A percentile compares a stretch with the other conserved stretches of the same genome.
These are phyloP conservation scores for Anodontia alba DNA, from an alignment of 2,888 invertebrate genomes.

Conservation along the genomic window DNA sequence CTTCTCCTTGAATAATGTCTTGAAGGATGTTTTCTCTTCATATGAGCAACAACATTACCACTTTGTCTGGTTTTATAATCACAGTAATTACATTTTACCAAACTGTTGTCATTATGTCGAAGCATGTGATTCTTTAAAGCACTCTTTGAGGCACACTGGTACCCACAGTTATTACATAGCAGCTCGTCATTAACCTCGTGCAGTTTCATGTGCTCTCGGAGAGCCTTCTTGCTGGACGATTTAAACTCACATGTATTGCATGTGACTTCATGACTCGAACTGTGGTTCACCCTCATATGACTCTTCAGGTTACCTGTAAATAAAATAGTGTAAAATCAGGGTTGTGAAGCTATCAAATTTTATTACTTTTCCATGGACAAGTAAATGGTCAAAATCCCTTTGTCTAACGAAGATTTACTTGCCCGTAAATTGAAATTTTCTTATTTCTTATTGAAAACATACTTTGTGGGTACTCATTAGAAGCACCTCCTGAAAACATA, in stretches of 20 bases:
- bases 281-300: constrained; percentile 83
- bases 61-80: constrained; percentile 76
- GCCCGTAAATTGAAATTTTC: too few species aligned
- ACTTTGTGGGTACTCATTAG: too few species aligned
- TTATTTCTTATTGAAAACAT: too few species aligned
- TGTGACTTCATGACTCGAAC: constrained; percentile 70
- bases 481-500: too few species aligned
- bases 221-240: constrained; percentile 79
- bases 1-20: background rate
- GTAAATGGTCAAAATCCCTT: too few species aligned
- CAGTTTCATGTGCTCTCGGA: constrained; percentile 81
- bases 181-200: constrained; percentile 65
- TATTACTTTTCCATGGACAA: too few species aligned
- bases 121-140: constrained; percentile 76
- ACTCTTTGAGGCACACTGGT: constrained; percentile 74
- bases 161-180: constrained; percentile 75
- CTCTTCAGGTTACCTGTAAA: constrained; percentile 83
- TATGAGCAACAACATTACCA: constrained; percentile 79
- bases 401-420: too few species aligned
- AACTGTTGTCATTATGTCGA: constrained; percentile 77
- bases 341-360: too few species aligned
- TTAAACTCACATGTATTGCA: constrained; percentile 81
- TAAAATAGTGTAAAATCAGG: background rate
- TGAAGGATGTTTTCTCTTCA: constrained; percentile 76
- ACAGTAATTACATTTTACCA: constrained; percentile 78